Evolutionary conservation across 2,113 vertebrate genomes (phyloP).

Genomic region (Eudyptes chrysolophus): DNA sequence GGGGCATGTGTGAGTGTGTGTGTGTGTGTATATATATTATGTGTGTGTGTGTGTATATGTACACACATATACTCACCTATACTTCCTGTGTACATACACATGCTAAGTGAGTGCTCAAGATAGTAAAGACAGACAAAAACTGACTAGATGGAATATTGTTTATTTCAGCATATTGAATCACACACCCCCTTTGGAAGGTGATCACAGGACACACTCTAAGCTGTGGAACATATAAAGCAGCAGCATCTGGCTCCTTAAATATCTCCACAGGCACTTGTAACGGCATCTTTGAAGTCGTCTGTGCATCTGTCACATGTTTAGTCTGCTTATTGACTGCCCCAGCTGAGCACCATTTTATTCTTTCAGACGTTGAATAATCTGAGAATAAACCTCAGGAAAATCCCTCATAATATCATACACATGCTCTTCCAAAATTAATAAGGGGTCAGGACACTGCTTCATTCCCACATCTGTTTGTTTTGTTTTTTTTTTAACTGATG

Average conservation of each 20-base stretch:
- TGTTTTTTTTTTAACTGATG: constrained; percentile 12
- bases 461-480: background rate
- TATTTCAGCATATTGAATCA: constrained; percentile 35
- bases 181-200: constrained; percentile 61
- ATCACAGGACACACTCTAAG: constrained; percentile 61
- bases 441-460: background rate
- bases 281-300: constrained; percentile 72
- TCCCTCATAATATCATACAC: constrained; percentile 54
- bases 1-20: accelerated
- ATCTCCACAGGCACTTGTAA: constrained; percentile 72
- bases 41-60: accelerated
- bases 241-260: constrained; percentile 74
- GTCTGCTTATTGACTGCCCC: constrained; percentile 67
- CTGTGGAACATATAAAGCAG: constrained; percentile 49
- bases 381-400: constrained; percentile 70
- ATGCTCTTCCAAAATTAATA: constrained; percentile 45
- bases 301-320: constrained; percentile 71
- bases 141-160: background rate
- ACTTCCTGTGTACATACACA: accelerated
- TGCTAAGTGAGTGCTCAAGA: background rate
- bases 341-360: constrained; percentile 72
- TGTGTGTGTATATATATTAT: accelerated
- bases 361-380: constrained; percentile 63
- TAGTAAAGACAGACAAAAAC: background rate
- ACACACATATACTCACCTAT: background rate